A percentile compares a stretch with the other conserved stretches of the same genome.
phyloP scores from a whole-genome alignment of 1,140 invertebrate species.

The Drosophila kohkoa region DNA sequence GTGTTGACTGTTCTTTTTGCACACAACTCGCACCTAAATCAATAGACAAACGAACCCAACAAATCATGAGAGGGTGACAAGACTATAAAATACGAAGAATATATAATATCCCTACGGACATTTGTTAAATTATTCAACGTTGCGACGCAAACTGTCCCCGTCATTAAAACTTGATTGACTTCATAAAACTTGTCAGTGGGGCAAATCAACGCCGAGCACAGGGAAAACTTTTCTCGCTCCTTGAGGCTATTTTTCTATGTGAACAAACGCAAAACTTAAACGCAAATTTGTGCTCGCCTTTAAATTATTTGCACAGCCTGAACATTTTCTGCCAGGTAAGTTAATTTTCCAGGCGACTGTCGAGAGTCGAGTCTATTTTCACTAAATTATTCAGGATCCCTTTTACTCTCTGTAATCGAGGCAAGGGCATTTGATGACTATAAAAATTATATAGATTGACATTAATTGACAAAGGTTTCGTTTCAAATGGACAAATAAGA shows the following conservation, averaged over 20 bases:
- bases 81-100: constrained; percentile 1
- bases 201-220: constrained; percentile 26
- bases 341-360: constrained; percentile 9
- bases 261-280: constrained; percentile 9
- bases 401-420: not conserved
- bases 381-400: constrained; percentile 3
- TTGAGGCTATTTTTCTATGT: constrained; percentile 40
- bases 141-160: constrained; percentile 40
- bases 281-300: constrained; percentile 13
- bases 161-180: constrained; percentile 81
- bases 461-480: constrained; percentile 22
- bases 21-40: constrained; percentile 27
- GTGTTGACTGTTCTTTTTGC: not conserved
- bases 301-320: constrained; percentile 5
- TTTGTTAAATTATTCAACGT: constrained; percentile 52
- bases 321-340: constrained; percentile 24
- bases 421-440: not conserved
- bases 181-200: constrained; percentile 51
- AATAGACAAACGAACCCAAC: constrained; percentile 4
- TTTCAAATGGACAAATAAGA: constrained; percentile 1
- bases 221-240: constrained; percentile 36
- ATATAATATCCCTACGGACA: constrained; percentile 28
- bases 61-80: constrained; percentile 5
- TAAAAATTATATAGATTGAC: constrained; percentile 7
- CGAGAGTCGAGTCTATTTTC: constrained; percentile 3